phyloP scores from a whole-genome alignment of 2,797 vertebrate genomes.

The Anguilla marmorata region DNA sequence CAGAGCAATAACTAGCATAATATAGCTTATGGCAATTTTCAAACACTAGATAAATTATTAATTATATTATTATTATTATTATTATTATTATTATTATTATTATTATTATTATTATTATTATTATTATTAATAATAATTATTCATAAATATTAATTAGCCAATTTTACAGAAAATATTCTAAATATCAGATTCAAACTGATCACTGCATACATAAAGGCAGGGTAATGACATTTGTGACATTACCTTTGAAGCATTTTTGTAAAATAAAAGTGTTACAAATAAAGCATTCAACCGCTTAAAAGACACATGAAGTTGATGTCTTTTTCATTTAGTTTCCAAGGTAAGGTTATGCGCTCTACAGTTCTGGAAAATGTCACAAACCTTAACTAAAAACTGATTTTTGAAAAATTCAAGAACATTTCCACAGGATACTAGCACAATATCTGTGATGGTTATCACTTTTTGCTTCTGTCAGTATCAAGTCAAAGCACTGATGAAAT shows the following conservation, averaged over 20 bases:
- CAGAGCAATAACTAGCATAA: no score
- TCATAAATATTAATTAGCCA: no score
- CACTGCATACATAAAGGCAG: no score
- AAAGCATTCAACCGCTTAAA: neutral
- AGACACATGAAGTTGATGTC: neutral
- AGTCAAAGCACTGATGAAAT: neutral
- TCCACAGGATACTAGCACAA: neutral
- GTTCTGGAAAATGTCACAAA: neutral
- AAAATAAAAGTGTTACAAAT: neutral
- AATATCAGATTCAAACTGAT: no score
- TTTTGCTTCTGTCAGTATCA: neutral
- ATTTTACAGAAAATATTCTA: no score
- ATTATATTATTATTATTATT: no score
- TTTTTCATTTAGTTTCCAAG: neutral
- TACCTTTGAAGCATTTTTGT: neutral
- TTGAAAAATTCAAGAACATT: neutral
- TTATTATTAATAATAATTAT: no score
- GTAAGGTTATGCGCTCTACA: neutral
- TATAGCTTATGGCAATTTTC: no score
- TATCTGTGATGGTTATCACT: neutral
- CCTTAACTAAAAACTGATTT: neutral
- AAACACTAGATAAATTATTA: no score
- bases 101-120: no score
- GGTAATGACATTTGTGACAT: no score
- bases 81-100: no score